Percentiles rank a stretch among this genome's conserved stretches.
These are phyloP conservation scores for Ophthalmolycus amberensis DNA, from an alignment of 2,113 vertebrate species.

Conservation along the genomic window DNA sequence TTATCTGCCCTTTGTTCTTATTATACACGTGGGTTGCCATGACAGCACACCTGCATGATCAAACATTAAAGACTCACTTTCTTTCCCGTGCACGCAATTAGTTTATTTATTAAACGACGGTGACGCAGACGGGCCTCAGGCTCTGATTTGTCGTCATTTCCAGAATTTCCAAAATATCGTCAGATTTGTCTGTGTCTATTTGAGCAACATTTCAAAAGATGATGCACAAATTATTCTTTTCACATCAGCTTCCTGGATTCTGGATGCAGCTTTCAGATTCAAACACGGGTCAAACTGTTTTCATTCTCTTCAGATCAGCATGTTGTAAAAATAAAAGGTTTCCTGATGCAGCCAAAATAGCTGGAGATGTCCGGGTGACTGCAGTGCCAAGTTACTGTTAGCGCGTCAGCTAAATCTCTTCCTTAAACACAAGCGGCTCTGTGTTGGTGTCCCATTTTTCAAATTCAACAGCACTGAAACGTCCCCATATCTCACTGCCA, in stretches of 20 bases:
- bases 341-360: constrained; percentile 11
- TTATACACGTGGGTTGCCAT: constrained; percentile 39
- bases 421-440: constrained; percentile 1
- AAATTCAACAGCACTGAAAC: constrained; percentile 22
- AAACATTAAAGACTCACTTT: constrained; percentile 34
- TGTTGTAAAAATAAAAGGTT: background rate
- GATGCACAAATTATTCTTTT: background rate
- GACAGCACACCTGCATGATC: constrained; percentile 19
- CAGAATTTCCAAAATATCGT: background rate
- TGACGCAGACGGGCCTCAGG: background rate
- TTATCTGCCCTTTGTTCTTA: background rate
- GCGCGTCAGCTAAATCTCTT: background rate
- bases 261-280: background rate
- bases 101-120: constrained; percentile 7
- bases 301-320: background rate
- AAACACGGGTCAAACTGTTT: background rate
- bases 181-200: background rate
- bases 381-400: background rate
- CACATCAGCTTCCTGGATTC: background rate
- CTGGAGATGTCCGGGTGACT: constrained; percentile 1
- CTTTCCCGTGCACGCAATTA: background rate
- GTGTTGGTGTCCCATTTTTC: constrained; percentile 27
- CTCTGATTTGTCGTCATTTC: background rate
- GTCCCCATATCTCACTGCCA: constrained; percentile 25
- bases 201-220: background rate